Evolutionary conservation across 2,888 invertebrate species (phyloP).

Genomic region (Stramonita haemastoma): DNA sequence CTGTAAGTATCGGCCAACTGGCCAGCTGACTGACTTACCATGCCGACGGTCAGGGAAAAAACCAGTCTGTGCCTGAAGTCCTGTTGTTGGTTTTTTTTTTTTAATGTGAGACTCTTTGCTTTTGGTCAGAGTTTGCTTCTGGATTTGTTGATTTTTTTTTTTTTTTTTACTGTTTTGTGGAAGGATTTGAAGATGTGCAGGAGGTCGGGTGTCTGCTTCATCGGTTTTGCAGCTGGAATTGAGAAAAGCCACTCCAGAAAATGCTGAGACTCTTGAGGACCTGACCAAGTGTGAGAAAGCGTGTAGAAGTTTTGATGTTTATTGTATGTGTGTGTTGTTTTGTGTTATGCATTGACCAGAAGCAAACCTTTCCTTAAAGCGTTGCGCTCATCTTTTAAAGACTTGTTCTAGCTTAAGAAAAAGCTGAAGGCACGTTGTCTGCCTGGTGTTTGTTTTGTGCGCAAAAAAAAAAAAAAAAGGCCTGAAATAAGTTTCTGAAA

Average conservation of each 20-base stretch:
- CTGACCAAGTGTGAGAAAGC: background rate
- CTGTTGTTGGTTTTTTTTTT: background rate
- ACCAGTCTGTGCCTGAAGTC: constrained; percentile 2
- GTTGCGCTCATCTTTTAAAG: background rate
- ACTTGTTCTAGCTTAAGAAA: background rate
- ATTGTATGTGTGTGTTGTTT: background rate
- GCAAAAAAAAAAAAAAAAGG: background rate
- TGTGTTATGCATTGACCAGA: background rate
- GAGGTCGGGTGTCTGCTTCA: too few species aligned
- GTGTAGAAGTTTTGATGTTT: background rate
- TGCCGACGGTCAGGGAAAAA: background rate
- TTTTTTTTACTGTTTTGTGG: background rate
- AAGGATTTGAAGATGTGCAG: too few species aligned
- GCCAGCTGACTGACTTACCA: too few species aligned
- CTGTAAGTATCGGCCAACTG: constrained; percentile 67
- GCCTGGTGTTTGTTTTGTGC: background rate
- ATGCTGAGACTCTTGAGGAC: background rate
- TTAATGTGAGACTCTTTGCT: background rate
- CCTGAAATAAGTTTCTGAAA: background rate
- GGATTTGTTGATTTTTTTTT: background rate
- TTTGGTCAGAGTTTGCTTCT: background rate
- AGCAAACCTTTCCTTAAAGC: background rate
- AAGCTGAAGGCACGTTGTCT: background rate
- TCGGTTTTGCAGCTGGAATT: too few species aligned
- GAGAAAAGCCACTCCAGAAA: too few species aligned